Conservation (phyloP, 2,888 invertebrate genomes). For the Tetragonula carbonaria region DNA sequence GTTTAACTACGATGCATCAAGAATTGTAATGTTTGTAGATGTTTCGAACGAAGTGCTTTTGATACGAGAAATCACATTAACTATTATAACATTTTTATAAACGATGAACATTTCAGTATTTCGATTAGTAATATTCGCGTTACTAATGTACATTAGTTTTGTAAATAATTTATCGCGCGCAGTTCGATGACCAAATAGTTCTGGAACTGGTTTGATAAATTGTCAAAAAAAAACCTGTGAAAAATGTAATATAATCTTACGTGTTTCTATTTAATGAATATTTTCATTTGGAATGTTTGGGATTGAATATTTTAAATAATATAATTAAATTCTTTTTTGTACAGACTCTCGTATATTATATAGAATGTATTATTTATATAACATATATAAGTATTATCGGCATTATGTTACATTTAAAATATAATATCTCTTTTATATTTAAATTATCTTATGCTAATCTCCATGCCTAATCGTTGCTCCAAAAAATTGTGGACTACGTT, state of each 20-base stretch:
- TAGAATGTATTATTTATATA: background rate
- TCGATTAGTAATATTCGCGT: background rate
- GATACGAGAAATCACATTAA: background rate
- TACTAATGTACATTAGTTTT: background rate
- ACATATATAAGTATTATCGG: background rate
- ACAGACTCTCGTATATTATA: background rate
- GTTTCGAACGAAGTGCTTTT: slow-evolving; percentile 2
- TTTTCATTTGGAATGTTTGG: background rate
- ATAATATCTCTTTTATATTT: background rate
- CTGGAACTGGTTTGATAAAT: slow-evolving; percentile 20
- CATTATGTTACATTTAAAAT: background rate
- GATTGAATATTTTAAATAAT: background rate
- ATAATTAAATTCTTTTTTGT: background rate
- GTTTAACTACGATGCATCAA: background rate
- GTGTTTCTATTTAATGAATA: background rate
- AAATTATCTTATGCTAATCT: background rate
- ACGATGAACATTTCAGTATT: background rate
- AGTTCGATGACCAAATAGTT: slow-evolving; percentile 24
- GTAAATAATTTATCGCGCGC: slow-evolving; percentile 13
- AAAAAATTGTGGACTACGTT: background rate
- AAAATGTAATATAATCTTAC: no score
- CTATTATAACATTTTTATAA: background rate
- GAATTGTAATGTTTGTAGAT: background rate
- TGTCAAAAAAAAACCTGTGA: background rate
- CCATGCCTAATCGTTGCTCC: background rate